Percentiles rank a stretch among this genome's conserved stretches.
Conservation (phyloP, 1,140 invertebrate species). For the Eurosta solidaginis region DNA sequence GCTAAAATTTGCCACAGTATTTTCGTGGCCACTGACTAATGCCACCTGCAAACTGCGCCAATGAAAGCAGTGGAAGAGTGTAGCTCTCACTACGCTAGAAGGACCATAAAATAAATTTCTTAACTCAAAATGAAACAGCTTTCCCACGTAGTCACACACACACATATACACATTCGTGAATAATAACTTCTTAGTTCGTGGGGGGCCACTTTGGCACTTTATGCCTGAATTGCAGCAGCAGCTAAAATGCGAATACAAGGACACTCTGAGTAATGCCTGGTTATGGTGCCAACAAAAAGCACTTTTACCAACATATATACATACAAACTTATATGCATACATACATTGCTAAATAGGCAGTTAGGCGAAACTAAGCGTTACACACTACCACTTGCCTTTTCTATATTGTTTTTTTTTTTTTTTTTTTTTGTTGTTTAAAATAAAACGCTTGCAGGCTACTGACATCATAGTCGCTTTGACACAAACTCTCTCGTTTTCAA, state of each 20-base stretch:
- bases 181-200: background rate
- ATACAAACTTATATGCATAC: too few relatives aligned
- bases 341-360: background rate
- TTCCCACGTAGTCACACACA: background rate
- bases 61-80: too few relatives aligned
- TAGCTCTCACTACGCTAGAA: too few relatives aligned
- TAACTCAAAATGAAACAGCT: too few relatives aligned
- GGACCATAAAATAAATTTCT: too few relatives aligned
- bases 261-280: background rate
- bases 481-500: conserved; percentile 23
- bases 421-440: too few relatives aligned
- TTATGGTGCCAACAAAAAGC: background rate
- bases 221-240: background rate
- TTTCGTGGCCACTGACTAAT: too few relatives aligned
- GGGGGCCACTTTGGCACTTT: conserved; percentile 1
- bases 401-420: background rate
- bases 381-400: too few relatives aligned
- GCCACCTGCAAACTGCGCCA: too few relatives aligned
- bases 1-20: too few relatives aligned
- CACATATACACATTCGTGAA: background rate
- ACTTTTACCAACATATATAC: too few relatives aligned
- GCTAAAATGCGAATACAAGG: background rate
- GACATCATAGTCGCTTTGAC: background rate
- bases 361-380: background rate
- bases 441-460: conserved; percentile 1